Base-by-base conservation (phyloP, 2,888 invertebrate species). In the Tenthredo mesomela region DNA sequence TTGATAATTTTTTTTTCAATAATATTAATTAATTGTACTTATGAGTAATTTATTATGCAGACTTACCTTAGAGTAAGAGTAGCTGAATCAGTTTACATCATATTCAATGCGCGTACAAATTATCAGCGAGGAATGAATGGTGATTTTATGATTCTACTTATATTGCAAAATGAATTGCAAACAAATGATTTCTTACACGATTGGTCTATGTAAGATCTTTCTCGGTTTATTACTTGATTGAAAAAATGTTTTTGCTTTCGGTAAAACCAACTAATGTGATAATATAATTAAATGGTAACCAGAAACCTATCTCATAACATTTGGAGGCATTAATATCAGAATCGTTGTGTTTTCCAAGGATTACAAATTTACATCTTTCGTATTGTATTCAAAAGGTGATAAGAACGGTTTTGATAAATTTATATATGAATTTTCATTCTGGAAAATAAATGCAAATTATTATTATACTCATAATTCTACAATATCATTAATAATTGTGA, bases 221-320 rank as follows among this genome's bases (percentile, higher is more conserved):
- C 12, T 61, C 58, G 29, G 33, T 58, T 78, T n/a, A 58, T 58
- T 58, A n/a, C 21, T 78, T 25, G 54, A 78, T 54, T 54, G 37
- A 61, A 78, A 29, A 67, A 67, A 43, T 61, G 2, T 80, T 61
- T 80, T 29, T 80, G 54, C 61, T 58, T 47, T n/a, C 54, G 58
- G 58, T 54, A 61, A 61, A 58, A 80, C 80, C 58, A 58, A 47
- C 80, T 40, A 47, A 43, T 82, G 82, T 82, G 82, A 82, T 82
- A 82, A 82, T 82, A 67, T 67, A 82, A 65, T 67, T 65, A 67
- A 82, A 54, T 40, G 43, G 67, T 43, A 65, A 47, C 43, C 65
- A 82, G 29, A 67, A 65, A 78, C 33, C 78, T 77, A 47, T 58
- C 21, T 40, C 21, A 21, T 61, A 58, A 37, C n/a, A 50, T 50